Evolutionary conservation across 2,797 vertebrate species (phyloP).

Genomic region (Poeciliopsis infans): DNA sequence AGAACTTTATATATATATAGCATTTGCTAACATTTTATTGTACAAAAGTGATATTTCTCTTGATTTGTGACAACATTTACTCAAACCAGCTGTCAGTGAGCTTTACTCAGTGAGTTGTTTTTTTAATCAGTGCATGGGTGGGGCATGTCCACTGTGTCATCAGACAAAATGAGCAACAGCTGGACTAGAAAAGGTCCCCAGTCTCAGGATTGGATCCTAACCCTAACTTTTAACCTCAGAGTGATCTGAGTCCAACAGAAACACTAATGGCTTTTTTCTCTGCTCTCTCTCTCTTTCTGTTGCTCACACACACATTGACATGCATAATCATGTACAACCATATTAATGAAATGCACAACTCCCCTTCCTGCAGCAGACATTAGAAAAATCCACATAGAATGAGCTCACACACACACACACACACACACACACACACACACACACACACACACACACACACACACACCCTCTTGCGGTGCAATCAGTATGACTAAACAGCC

Average conservation of each 20-base stretch:
- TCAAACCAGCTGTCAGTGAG: too few relatives aligned
- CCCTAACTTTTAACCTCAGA: constrained; percentile 27
- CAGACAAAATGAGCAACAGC: too few relatives aligned
- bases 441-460: constrained; percentile 18
- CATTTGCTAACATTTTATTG: too few relatives aligned
- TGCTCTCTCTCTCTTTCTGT: too few relatives aligned
- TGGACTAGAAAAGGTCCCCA: too few relatives aligned
- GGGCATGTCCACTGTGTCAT: too few relatives aligned
- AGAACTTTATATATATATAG: too few relatives aligned
- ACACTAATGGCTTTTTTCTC: constrained; percentile 4
- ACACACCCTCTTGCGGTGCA: constrained; percentile 31
- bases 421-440: constrained; percentile 12
- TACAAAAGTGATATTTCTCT: too few relatives aligned
- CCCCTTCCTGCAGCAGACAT: constrained; percentile 11
- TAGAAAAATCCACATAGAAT: constrained; percentile 4
- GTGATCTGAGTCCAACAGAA: constrained; percentile 23
- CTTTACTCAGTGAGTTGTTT: too few relatives aligned
- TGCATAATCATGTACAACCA: not conserved
- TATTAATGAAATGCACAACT: constrained; percentile 3
- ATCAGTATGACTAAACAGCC: constrained; percentile 64
- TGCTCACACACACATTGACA: not conserved
- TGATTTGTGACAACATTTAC: too few relatives aligned
- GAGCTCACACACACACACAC: constrained; percentile 16
- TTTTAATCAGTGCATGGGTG: too few relatives aligned
- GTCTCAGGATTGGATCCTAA: too few relatives aligned